Evolutionary conservation across 2,888 invertebrate genomes (phyloP).

Genomic region (Baronia brevicornis): DNA sequence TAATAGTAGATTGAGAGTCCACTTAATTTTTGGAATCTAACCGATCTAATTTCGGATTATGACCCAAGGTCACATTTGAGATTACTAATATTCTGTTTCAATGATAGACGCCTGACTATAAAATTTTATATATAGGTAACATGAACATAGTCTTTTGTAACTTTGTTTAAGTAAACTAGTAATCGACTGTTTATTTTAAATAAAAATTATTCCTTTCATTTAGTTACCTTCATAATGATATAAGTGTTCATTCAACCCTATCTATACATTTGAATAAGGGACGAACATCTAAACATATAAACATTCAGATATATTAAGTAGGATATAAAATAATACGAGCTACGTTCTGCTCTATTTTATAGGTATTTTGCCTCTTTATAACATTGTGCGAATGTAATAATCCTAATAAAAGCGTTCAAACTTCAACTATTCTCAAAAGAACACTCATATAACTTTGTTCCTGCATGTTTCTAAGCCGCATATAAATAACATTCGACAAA

Average conservation of each 20-base stretch:
- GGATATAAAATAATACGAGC: no score
- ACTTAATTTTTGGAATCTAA: slow-evolving; percentile 54
- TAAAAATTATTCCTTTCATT: no score
- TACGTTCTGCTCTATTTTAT: no score
- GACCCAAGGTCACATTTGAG: slow-evolving; percentile 30
- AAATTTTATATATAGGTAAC: slow-evolving; percentile 6
- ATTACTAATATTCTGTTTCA: slow-evolving; percentile 6
- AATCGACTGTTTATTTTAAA: no score
- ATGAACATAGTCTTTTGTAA: slow-evolving; percentile 3
- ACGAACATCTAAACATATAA: slow-evolving; percentile 1
- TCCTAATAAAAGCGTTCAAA: slow-evolving; percentile 47
- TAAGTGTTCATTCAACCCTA: no score
- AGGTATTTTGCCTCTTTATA: no score
- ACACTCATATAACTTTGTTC: slow-evolving; percentile 55
- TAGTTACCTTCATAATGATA: no score
- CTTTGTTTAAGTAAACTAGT: slow-evolving; percentile 1
- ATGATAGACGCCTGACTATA: slow-evolving; percentile 2
- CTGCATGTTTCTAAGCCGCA: slow-evolving; percentile 65
- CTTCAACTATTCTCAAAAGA: slow-evolving; percentile 59
- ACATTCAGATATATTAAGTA: slow-evolving; percentile 1
- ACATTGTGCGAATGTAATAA: no score
- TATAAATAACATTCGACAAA: slow-evolving; percentile 67
- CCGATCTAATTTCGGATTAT: slow-evolving; percentile 40
- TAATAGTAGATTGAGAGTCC: slow-evolving; percentile 50
- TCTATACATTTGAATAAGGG: not conserved